Percentiles rank a stretch among this genome's conserved stretches.
phyloP scores from a whole-genome alignment of 2,888 invertebrate genomes.

The Lasioglossum zephyrum region DNA sequence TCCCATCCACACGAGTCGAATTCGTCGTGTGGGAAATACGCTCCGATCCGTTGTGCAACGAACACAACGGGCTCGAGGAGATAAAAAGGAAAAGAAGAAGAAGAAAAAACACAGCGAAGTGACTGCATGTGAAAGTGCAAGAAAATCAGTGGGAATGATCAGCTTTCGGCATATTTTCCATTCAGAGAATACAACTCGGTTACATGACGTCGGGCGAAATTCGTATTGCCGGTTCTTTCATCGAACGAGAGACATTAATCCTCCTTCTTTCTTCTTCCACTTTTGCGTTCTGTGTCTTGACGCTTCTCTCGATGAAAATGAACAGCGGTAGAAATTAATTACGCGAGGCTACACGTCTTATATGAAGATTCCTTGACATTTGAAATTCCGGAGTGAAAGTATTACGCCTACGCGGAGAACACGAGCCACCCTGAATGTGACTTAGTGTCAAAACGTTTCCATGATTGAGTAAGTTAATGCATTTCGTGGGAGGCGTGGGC shows the following conservation, averaged over 20 bases:
- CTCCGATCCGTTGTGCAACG: constrained; percentile 47
- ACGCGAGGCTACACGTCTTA: too few species aligned
- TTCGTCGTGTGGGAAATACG: constrained; percentile 56
- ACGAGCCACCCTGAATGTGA: constrained; percentile 40
- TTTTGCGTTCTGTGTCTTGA: background rate
- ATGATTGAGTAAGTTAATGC: constrained; percentile 67
- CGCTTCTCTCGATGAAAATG: background rate
- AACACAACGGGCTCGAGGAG: constrained; percentile 11
- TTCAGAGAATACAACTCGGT: background rate
- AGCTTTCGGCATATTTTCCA: constrained; percentile 36
- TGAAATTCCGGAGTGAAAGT: constrained; percentile 75
- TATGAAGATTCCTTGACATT: constrained; percentile 71
- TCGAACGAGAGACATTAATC: background rate
- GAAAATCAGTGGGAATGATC: constrained; percentile 60
- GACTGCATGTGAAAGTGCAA: constrained; percentile 46
- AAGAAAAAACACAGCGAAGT: background rate
- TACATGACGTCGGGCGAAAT: background rate
- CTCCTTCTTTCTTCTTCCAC: background rate
- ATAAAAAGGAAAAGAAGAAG: constrained; percentile 5
- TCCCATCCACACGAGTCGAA: constrained; percentile 49
- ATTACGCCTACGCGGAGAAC: constrained; percentile 50
- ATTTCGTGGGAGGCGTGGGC: constrained; percentile 63
- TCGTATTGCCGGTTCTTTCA: background rate
- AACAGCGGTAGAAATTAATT: constrained; percentile 20
- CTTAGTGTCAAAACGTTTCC: constrained; percentile 65